Percentiles rank a stretch among this genome's conserved stretches.
Conservation (phyloP, 2,113 vertebrate species). For the Dipodomys merriami region DNA sequence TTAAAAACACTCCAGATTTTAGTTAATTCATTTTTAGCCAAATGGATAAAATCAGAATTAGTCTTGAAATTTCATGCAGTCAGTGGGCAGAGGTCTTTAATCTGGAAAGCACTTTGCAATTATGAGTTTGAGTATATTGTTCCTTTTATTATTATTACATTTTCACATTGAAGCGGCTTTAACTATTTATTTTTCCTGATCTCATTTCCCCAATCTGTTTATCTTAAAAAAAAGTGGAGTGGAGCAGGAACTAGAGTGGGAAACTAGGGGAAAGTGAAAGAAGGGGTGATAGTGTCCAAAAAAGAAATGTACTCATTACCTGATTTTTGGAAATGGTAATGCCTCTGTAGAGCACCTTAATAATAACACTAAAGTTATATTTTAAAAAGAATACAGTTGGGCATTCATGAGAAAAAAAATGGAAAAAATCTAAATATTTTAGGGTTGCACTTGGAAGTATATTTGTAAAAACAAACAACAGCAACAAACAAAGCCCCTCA, state of each 20-base stretch:
- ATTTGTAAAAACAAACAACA: slow-evolving; percentile 33
- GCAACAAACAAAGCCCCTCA: background rate
- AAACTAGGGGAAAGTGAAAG: no score
- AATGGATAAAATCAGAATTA: slow-evolving; percentile 84
- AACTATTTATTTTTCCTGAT: slow-evolving; percentile 64
- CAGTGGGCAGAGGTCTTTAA: slow-evolving; percentile 71
- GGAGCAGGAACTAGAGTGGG: no score
- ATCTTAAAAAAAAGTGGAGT: slow-evolving; percentile 10
- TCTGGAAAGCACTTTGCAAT: slow-evolving; percentile 66
- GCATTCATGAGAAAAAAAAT: background rate
- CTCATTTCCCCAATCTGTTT: slow-evolving; percentile 28
- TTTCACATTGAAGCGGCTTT: slow-evolving; percentile 59
- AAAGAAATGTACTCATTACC: no score
- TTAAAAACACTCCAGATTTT: slow-evolving; percentile 79
- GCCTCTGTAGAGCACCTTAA: no score
- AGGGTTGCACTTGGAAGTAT: background rate
- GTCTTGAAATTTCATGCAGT: slow-evolving; percentile 82
- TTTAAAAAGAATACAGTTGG: background rate
- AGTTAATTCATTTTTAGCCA: slow-evolving; percentile 85
- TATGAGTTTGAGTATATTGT: slow-evolving; percentile 24
- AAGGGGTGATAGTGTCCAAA: no score
- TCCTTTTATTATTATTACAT: background rate
- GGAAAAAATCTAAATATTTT: no score
- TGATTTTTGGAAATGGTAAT: no score
- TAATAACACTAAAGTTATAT: no score